These are phyloP conservation scores for Geopemphigus sp. DNA, from an alignment of 1,140 invertebrate species.

Conservation along the genomic window DNA sequence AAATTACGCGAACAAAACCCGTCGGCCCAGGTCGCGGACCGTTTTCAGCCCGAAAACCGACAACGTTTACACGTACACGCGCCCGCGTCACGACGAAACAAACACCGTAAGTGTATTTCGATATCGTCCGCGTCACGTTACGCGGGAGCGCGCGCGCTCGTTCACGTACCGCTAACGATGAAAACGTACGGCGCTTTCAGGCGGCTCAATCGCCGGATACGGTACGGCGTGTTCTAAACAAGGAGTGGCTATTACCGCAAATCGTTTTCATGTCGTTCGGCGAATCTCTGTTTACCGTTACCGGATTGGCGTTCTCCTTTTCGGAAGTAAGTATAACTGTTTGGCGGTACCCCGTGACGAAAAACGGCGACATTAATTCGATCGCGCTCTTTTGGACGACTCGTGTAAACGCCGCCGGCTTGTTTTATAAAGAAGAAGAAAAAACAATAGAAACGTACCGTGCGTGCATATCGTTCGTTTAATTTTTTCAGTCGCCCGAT, in stretches of 20 bases:
- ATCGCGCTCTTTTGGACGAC: no score
- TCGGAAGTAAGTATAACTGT: conserved; percentile 59
- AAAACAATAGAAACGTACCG: no score
- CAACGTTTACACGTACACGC: not conserved
- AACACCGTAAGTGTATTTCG: not conserved
- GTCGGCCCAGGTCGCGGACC: not conserved
- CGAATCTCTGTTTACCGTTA: conserved; percentile 68
- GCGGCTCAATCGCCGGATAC: no score
- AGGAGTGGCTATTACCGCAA: conserved; percentile 65
- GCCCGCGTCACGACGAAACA: not conserved
- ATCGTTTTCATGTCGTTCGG: conserved; percentile 64
- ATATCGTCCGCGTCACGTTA: no score
- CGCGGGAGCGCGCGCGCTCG: no score
- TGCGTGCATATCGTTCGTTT: not conserved
- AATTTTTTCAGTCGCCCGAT: conserved; percentile 32
- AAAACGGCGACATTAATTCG: no score
- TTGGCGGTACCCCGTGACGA: no score
- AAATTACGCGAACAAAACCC: conserved; percentile 6
- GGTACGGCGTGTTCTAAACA: conserved; percentile 55
- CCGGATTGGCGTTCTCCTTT: conserved; percentile 69
- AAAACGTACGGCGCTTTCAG: no score
- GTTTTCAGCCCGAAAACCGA: not conserved
- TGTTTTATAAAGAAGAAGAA: no score
- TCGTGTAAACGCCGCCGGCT: no score
- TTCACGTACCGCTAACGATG: no score